These are phyloP conservation scores for Orchestes rusci DNA, from an alignment of 2,888 invertebrate genomes.

Conservation along the genomic window DNA sequence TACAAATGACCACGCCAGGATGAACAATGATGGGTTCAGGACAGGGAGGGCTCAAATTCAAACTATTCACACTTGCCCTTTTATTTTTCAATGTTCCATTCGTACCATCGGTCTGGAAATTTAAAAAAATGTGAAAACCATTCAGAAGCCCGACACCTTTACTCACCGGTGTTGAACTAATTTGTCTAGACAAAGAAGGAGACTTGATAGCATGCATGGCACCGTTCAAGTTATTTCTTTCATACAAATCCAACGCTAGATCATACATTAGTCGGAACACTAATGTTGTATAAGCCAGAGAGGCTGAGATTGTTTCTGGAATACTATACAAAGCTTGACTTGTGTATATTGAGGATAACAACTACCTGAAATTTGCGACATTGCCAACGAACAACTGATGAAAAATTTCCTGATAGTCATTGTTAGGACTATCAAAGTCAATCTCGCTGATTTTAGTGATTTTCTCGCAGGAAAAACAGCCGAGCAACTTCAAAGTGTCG, in stretches of 20 bases:
- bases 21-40: conserved; percentile 89
- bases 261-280: conserved; percentile 87
- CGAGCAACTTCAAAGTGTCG: conserved; percentile 84
- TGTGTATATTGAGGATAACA: too few relatives aligned
- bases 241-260: conserved; percentile 91
- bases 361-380: conserved; percentile 62
- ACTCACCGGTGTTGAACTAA: conserved; percentile 46
- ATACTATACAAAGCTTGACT: conserved; percentile 46
- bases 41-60: conserved; percentile 61
- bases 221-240: conserved; percentile 67
- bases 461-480: conserved; percentile 64
- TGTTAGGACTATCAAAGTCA: conserved; percentile 30
- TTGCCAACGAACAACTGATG: conserved; percentile 73
- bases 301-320: conserved; percentile 65
- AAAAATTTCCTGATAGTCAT: conserved; percentile 46
- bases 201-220: conserved; percentile 61
- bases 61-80: conserved; percentile 57
- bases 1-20: conserved; percentile 89
- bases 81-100: conserved; percentile 38
- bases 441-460: conserved; percentile 36
- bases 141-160: neutral
- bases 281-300: conserved; percentile 75
- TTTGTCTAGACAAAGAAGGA: conserved; percentile 56
- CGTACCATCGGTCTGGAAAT: conserved; percentile 13
- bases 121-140: neutral